Evolutionary conservation across 1,140 invertebrate species (phyloP), one percentile per base, ranked within the genome.

Genomic region (Laodelphax striatellus): DNA sequence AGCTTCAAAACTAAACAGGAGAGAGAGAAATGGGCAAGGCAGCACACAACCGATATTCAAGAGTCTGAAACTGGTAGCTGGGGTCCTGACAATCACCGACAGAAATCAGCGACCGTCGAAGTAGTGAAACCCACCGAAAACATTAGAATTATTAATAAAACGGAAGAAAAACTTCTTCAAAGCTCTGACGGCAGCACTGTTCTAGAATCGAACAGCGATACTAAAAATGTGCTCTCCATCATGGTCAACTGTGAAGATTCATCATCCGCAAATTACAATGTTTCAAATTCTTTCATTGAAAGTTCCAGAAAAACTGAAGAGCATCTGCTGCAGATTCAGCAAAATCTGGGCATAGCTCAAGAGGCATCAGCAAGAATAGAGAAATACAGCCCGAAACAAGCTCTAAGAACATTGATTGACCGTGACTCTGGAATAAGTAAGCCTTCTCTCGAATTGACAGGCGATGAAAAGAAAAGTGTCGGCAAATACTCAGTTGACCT

Each of bases 1-100:
- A 74, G 72, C 57, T 74, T 74, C 44, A 74, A 74, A 65, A 70
- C 68, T 13, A 66, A 68, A 57, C 64, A 65, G 55, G 67, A 69
- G 57, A 50, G 67, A 34, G 65, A 67, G 5, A 63, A 62, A 56
- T 64, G 61, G 62, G 63, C 61, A n/a, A 64, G 65, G 59, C 64
- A 64, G 34, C 28, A 57, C 34, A 58, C 28, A 16, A 53, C 55
- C 41, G 55, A 62, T 38, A 38, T 38, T 8, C 34, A 38, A 38
- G 16, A 17, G 16, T 50, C 46, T 17, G 46, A 50, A 22, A 19
- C 21, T 17, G 46, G 16, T 17, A 19, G 16, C 16, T 17, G 21
- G 16, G 16, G 16, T 17, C 16, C 21, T 9, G 46, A 50, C 21
- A 22, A 50, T 50, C 3, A 19, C 6, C 5, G 21, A 17, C 16